Conservation (phyloP, 2,888 invertebrate genomes). For the Andrena praecox region DNA sequence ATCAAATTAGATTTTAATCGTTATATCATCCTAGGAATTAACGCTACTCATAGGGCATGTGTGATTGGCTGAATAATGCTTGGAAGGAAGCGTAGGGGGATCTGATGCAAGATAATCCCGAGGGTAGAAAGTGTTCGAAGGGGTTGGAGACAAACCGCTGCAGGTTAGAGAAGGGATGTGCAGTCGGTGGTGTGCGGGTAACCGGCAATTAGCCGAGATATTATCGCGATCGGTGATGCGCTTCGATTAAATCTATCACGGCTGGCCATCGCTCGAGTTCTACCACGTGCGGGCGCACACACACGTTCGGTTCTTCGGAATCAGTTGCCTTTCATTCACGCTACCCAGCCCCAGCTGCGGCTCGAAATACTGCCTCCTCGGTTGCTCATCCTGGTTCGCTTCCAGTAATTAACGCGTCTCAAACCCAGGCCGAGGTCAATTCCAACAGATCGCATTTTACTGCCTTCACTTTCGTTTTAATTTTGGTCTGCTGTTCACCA, state of each 20-base stretch:
- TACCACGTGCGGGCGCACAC: not conserved
- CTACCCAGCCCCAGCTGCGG: conserved; percentile 9
- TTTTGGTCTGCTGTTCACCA: no score
- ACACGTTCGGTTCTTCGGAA: conserved; percentile 21
- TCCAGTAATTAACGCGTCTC: conserved; percentile 8
- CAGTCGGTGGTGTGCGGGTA: conserved; percentile 61
- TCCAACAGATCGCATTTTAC: not conserved
- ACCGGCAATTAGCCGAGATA: conserved; percentile 76
- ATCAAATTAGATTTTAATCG: no score
- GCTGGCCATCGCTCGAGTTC: conserved; percentile 21
- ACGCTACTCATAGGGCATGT: not conserved
- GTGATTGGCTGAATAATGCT: not conserved
- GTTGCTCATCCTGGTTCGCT: not conserved
- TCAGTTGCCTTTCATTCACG: conserved; percentile 46
- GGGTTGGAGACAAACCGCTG: conserved; percentile 31
- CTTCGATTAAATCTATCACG: conserved; percentile 56
- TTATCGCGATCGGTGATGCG: conserved; percentile 68
- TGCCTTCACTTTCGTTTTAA: no score
- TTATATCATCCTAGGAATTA: not conserved
- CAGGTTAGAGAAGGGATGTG: conserved; percentile 36
- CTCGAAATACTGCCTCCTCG: not conserved
- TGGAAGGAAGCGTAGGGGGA: not conserved
- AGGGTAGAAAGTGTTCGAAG: conserved; percentile 15
- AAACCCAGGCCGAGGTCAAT: not conserved
- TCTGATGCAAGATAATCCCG: not conserved